Evolutionary conservation across 2,888 invertebrate genomes (phyloP), one percentile per base, ranked within the genome.

Genomic region (Agrilus cyanescens): DNA sequence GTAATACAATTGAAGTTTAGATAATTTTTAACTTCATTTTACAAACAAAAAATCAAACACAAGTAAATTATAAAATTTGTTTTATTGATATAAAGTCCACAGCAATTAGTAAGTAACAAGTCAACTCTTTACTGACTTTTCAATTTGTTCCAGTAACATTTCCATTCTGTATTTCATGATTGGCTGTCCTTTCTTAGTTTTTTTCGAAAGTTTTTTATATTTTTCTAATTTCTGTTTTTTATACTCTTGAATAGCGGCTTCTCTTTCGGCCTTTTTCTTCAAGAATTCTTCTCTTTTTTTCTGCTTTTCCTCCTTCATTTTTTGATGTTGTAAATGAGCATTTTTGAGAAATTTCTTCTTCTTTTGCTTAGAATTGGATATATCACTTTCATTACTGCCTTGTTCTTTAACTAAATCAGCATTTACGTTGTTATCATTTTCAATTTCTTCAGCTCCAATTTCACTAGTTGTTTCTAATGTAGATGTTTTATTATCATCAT

Each of bases 81-180:
- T n/a, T n/a, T n/a, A n/a, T n/a, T n/a, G n/a, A n/a, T n/a, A n/a
- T n/a, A n/a, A n/a, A n/a, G n/a, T n/a, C n/a, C n/a, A n/a, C n/a
- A n/a, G n/a, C n/a, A n/a, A n/a, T n/a, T n/a, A n/a, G n/a, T n/a
- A n/a, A 25, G 10, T 10, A 8, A 25, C 25, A n/a, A n/a, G n/a
- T 25, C 10, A 25, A 10, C 10, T 25, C 1, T 18, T 45, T 45
- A 47, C 43, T 51, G 40, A 40, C 4, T 57, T 57, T 62, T 85
- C 77, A 52, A 89, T 85, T 65, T 85, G 80, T 56, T 86, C 82
- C 12, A 87, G 65, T 40, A 91, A 67, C 57, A 85, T 61, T 64
- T 89, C 80, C 58, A 90, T 71, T 52, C 88, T 72, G 41, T 81
- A 82, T 45, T 80, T 84, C 88, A 91, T 89, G 2, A 88, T 68